These are phyloP conservation scores for Mayetiola destructor DNA, from an alignment of 2,888 invertebrate species.

Conservation along the genomic window DNA sequence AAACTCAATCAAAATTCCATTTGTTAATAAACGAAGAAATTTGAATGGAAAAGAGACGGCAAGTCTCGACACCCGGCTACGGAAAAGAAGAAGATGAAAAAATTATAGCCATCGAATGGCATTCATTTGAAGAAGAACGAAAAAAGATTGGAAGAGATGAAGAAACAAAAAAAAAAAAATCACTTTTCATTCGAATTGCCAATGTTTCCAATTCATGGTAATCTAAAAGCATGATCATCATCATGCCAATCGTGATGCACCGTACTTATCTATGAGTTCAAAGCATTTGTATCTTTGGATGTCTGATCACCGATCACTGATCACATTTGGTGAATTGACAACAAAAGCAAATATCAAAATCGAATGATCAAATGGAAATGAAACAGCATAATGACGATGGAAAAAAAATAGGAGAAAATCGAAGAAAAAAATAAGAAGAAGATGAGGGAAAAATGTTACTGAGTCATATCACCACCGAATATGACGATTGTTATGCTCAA, in stretches of 20 bases:
- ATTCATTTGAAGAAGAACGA: too few relatives aligned
- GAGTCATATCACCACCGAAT: too few relatives aligned
- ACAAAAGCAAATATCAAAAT: conserved; percentile 1
- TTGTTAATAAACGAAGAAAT: background rate
- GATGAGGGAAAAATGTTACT: background rate
- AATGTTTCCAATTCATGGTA: conserved; percentile 8
- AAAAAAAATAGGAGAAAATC: background rate
- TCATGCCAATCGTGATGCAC: conserved; percentile 12
- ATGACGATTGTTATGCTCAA: too few relatives aligned
- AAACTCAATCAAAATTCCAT: conserved; percentile 1
- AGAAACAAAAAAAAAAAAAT: too few relatives aligned
- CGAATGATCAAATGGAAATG: background rate
- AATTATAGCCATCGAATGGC: too few relatives aligned
- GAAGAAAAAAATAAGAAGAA: background rate
- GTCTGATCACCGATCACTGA: background rate
- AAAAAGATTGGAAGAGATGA: too few relatives aligned
- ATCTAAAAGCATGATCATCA: conserved; percentile 10
- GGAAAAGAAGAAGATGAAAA: too few relatives aligned
- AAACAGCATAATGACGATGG: too few relatives aligned
- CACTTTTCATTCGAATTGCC: too few relatives aligned
- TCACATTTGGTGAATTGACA: conserved; percentile 8
- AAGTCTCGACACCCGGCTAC: too few relatives aligned
- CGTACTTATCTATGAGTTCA: too few relatives aligned
- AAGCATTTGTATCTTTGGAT: background rate
- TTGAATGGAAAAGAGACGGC: too few relatives aligned